Percentiles rank a stretch among this genome's conserved stretches.
Evolutionary conservation across 2,113 vertebrate species (phyloP).

Genomic region (Taurulus bubalis): DNA sequence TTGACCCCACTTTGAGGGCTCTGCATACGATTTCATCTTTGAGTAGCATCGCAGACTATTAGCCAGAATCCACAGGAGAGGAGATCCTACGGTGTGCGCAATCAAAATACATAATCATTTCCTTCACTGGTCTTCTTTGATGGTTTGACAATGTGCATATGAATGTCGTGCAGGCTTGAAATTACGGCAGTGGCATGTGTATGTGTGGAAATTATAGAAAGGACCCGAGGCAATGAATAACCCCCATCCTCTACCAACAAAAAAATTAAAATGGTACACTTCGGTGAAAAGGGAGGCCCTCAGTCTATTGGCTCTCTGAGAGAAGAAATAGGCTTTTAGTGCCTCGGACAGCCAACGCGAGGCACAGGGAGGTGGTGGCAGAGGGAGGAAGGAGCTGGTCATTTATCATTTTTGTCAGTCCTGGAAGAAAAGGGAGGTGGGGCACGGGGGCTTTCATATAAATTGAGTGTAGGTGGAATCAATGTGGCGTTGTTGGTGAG

Average conservation of each 20-base stretch:
- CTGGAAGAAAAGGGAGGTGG: conserved; percentile 51
- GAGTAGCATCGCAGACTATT: conserved; percentile 63
- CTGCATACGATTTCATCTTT: conserved; percentile 48
- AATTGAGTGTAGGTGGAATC: conserved; percentile 82
- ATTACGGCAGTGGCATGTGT: conserved; percentile 66
- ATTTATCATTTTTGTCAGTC: conserved; percentile 83
- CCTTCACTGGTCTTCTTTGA: conserved; percentile 33
- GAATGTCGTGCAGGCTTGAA: conserved; percentile 53
- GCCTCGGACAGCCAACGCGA: conserved; percentile 59
- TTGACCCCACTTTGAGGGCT: conserved; percentile 52
- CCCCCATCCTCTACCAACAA: not conserved
- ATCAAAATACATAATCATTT: conserved; percentile 49
- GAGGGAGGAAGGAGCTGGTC: conserved; percentile 59
- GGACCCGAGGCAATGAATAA: conserved; percentile 45
- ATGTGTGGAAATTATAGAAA: conserved; percentile 72
- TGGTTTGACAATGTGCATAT: conserved; percentile 62
- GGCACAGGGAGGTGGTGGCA: conserved; percentile 59
- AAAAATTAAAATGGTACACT: conserved; percentile 14
- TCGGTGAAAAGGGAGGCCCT: conserved; percentile 18
- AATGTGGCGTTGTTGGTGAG: conserved; percentile 73
- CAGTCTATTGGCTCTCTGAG: conserved; percentile 67
- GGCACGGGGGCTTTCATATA: conserved; percentile 73
- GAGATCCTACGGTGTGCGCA: conserved; percentile 16
- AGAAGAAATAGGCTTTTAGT: conserved; percentile 70
- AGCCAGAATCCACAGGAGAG: conserved; percentile 45